Percentiles rank a stretch among this genome's conserved stretches.
These are phyloP conservation scores for Propithecus perrieri DNA, from an alignment of 2,797 vertebrate species.

Conservation along the genomic window DNA sequence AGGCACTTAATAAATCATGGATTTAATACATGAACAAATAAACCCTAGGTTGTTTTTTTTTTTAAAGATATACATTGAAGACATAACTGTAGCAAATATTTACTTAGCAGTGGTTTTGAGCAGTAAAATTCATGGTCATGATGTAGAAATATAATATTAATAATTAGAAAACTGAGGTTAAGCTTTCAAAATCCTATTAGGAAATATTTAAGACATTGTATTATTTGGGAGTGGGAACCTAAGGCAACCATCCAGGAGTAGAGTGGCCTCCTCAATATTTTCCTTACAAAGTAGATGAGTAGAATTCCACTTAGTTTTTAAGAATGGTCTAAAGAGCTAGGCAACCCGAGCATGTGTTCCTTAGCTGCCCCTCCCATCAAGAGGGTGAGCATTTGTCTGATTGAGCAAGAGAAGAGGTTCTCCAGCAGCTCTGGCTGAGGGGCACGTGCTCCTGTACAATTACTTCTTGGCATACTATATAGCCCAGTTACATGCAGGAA, in stretches of 20 bases:
- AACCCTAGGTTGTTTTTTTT: neutral
- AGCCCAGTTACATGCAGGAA: neutral
- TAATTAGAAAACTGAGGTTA: conserved; percentile 66
- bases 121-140: conserved; percentile 34
- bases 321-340: neutral
- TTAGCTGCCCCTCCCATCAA: neutral
- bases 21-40: conserved; percentile 32
- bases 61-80: conserved; percentile 20
- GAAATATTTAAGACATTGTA: conserved; percentile 45
- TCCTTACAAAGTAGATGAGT: neutral
- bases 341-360: neutral
- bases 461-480: accelerated
- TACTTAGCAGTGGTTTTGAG: conserved; percentile 48
- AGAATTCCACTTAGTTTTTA: neutral
- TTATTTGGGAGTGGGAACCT: neutral
- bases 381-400: neutral
- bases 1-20: conserved; percentile 47
- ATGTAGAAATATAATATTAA: conserved; percentile 21
- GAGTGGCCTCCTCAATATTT: neutral
- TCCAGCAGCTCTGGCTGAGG: neutral
- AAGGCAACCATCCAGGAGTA: neutral
- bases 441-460: neutral
- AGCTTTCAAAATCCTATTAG: conserved; percentile 50
- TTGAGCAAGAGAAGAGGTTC: neutral
- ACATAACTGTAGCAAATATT: conserved; percentile 44